Evolutionary conservation across 2,113 vertebrate genomes (phyloP).

Genomic region (Anser brachyrhynchus): DNA sequence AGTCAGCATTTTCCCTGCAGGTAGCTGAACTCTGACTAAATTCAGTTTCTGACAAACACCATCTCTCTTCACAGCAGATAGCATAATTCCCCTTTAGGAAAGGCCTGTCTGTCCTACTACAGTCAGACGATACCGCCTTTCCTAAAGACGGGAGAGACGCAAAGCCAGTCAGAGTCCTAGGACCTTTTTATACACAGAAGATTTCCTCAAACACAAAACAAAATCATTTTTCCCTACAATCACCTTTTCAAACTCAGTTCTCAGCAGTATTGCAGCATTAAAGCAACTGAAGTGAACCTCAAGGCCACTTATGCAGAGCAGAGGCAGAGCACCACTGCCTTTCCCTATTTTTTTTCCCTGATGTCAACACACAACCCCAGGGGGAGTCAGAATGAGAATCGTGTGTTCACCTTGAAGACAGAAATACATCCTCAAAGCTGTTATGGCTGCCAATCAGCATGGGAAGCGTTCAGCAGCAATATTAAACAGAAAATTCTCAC

Average conservation of each 20-base stretch:
- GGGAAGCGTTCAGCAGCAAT: not conserved
- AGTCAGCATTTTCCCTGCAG: not conserved
- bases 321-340: not conserved
- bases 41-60: not conserved
- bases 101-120: not conserved
- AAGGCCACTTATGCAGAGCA: not conserved
- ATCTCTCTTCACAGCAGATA: not conserved
- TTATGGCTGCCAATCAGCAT: rapidly evolving
- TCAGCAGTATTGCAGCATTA: not conserved
- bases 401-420: not conserved
- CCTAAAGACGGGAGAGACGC: not conserved
- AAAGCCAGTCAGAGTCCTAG: not conserved
- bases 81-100: not conserved
- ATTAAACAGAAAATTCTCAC: not conserved
- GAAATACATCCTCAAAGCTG: not conserved
- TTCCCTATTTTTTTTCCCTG: not conserved
- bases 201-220: not conserved
- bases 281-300: not conserved
- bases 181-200: not conserved
- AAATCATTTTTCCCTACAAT: not conserved
- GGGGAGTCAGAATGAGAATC: not conserved
- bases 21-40: not conserved
- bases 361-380: not conserved
- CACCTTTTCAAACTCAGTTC: not conserved
- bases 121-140: not conserved